These are phyloP conservation scores for Phaedon cochleariae DNA, from an alignment of 2,888 invertebrate genomes.

Conservation along the genomic window DNA sequence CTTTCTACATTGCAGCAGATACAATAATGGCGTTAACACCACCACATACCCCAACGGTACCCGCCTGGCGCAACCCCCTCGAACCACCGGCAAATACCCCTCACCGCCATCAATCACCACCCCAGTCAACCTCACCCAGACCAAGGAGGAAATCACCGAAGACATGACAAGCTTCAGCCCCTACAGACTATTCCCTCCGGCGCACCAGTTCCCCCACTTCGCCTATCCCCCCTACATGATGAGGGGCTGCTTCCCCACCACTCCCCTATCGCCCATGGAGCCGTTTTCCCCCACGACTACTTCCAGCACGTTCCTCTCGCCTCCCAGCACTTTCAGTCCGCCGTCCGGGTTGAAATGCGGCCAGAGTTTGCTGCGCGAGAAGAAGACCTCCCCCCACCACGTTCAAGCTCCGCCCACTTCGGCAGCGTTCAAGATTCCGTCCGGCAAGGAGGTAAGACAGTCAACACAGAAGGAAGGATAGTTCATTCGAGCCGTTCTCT, in stretches of 20 bases:
- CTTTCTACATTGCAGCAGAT: conserved; percentile 49
- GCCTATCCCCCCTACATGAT: conserved; percentile 54
- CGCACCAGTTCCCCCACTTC: conserved; percentile 48
- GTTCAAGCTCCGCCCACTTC: conserved; percentile 18
- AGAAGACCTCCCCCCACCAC: conserved; percentile 58
- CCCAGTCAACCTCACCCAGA: conserved; percentile 61
- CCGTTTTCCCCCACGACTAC: conserved; percentile 59
- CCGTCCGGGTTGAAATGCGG: conserved; percentile 48
- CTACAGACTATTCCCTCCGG: conserved; percentile 54
- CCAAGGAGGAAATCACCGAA: conserved; percentile 56
- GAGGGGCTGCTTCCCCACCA: conserved; percentile 62
- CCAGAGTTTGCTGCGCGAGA: conserved; percentile 46
- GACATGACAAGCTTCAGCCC: conserved; percentile 52
- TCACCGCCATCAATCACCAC: conserved; percentile 56
- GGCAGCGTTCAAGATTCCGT: conserved; percentile 61
- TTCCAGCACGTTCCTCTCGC: conserved; percentile 59
- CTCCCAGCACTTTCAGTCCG: conserved; percentile 53
- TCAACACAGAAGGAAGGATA: no score
- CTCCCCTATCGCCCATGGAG: conserved; percentile 60
- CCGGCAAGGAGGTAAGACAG: conserved; percentile 71
- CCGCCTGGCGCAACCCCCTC: conserved; percentile 49
- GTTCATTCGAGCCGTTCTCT: no score
- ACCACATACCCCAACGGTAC: conserved; percentile 56
- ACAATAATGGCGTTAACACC: conserved; percentile 56
- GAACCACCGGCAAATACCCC: conserved; percentile 57